phyloP scores from a whole-genome alignment of 2,888 invertebrate genomes.

The Alentia gelatinosa region DNA sequence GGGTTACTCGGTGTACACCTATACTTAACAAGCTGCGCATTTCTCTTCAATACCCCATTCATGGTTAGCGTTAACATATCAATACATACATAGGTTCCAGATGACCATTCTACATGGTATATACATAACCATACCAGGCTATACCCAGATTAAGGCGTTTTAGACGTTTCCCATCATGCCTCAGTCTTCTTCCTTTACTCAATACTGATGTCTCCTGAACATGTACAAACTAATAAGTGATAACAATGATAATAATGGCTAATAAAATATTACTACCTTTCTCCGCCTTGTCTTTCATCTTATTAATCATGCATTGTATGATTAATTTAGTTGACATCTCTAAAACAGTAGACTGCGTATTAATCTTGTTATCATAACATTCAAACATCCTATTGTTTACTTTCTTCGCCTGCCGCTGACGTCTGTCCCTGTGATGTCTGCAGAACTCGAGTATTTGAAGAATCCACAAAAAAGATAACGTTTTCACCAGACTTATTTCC shows the following conservation, averaged over 20 bases:
- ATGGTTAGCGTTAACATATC: constrained; percentile 4
- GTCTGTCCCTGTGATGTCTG: too few species aligned
- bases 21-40: background rate
- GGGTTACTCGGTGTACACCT: too few species aligned
- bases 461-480: too few species aligned
- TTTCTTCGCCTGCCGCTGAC: too few species aligned
- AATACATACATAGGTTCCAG: background rate
- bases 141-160: background rate
- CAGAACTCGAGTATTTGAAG: too few species aligned
- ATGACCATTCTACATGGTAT: background rate
- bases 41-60: background rate
- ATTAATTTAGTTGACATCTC: too few species aligned
- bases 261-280: background rate
- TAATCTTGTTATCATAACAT: too few species aligned
- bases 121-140: background rate
- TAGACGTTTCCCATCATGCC: background rate
- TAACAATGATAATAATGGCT: background rate
- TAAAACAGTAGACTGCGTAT: too few species aligned
- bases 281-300: background rate
- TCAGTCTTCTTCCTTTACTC: background rate
- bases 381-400: too few species aligned
- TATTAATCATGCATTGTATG: too few species aligned
- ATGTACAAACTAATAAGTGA: background rate
- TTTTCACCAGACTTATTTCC: too few species aligned
- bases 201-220: background rate